Percentiles rank a stretch among this genome's conserved stretches.
Conservation (phyloP, 1,140 invertebrate genomes). For the Drosophila paulistorum region DNA sequence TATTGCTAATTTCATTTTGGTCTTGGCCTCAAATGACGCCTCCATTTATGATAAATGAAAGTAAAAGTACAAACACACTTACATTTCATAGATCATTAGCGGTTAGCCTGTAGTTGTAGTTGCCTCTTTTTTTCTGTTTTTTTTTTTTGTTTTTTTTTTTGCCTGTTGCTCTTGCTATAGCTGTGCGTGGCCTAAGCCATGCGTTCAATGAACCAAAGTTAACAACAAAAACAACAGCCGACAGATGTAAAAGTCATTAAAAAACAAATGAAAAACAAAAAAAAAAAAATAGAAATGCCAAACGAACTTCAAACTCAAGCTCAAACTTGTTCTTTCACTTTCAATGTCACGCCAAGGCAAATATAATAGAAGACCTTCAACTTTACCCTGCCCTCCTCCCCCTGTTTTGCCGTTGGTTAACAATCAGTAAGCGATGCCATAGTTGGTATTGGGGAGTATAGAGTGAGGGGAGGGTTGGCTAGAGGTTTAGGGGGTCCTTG, state of each 20-base stretch:
- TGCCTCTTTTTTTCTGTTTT: slow-evolving; percentile 23
- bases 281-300: slow-evolving; percentile 63
- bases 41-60: slow-evolving; percentile 80
- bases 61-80: slow-evolving; percentile 74
- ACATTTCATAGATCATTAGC: slow-evolving; percentile 78
- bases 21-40: slow-evolving; percentile 63
- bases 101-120: slow-evolving; percentile 29
- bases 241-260: slow-evolving; percentile 69
- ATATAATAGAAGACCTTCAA: slow-evolving; percentile 72
- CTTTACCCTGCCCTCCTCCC: slow-evolving; percentile 26
- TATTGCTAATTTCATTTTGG: slow-evolving; percentile 66
- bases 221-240: slow-evolving; percentile 10
- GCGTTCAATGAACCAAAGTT: slow-evolving; percentile 66
- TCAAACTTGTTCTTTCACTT: slow-evolving; percentile 81
- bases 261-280: slow-evolving; percentile 4
- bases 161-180: slow-evolving; percentile 30
- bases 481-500: neutral
- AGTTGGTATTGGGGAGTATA: too few species aligned
- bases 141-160: slow-evolving; percentile 18
- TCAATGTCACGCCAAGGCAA: slow-evolving; percentile 70
- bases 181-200: slow-evolving; percentile 36
- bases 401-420: neutral
- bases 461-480: neutral
- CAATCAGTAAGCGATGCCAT: neutral
- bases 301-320: slow-evolving; percentile 34